Conservation (phyloP, 2,888 invertebrate genomes). For the Drosophila heteroneura region DNA sequence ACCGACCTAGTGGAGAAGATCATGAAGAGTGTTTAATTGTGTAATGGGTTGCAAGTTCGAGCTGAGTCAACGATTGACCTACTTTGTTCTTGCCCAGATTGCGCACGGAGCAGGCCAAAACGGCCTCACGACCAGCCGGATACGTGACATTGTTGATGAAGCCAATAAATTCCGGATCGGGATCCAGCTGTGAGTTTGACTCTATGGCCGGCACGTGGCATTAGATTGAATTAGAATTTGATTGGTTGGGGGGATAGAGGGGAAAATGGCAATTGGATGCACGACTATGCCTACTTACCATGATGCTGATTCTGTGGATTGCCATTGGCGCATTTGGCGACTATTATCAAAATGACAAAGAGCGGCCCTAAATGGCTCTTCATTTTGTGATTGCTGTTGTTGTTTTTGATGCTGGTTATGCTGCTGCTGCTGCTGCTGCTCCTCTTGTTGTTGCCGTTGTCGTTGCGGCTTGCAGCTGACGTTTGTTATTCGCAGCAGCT, state of each 20-base stretch:
- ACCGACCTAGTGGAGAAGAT: slow-evolving; percentile 89
- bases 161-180: slow-evolving; percentile 85
- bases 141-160: slow-evolving; percentile 85
- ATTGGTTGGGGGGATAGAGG: neutral
- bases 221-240: slow-evolving; percentile 59
- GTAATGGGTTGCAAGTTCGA: neutral
- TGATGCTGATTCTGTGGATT: slow-evolving; percentile 83
- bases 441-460: slow-evolving; percentile 29
- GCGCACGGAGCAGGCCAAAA: slow-evolving; percentile 84
- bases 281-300: slow-evolving; percentile 71
- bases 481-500: slow-evolving; percentile 63
- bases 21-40: slow-evolving; percentile 1
- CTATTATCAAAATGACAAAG: slow-evolving; percentile 80
- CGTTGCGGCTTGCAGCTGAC: slow-evolving; percentile 53
- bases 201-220: slow-evolving; percentile 68
- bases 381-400: slow-evolving; percentile 66
- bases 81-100: slow-evolving; percentile 86
- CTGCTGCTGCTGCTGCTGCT: slow-evolving; percentile 11
- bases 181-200: slow-evolving; percentile 83
- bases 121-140: slow-evolving; percentile 85
- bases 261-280: slow-evolving; percentile 31
- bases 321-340: slow-evolving; percentile 78
- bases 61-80: slow-evolving; percentile 27
- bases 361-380: slow-evolving; percentile 70
- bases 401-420: slow-evolving; percentile 22